Evolutionary conservation across 2,113 vertebrate species (phyloP).

Genomic region (Rynchops niger): DNA sequence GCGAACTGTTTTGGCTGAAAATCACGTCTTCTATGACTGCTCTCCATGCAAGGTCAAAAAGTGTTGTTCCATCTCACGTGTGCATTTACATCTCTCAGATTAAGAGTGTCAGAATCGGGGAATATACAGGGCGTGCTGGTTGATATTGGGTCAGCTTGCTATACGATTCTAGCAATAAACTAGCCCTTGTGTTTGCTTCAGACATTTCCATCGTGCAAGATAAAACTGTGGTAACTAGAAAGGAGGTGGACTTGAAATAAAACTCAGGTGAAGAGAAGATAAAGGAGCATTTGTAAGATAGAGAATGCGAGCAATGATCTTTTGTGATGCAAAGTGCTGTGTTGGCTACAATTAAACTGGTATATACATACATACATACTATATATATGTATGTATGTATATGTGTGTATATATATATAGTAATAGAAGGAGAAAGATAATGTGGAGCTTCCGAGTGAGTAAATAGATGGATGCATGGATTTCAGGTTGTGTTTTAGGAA

Average conservation of each 20-base stretch:
- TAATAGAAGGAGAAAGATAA: neutral
- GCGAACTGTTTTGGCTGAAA: slow-evolving; percentile 6
- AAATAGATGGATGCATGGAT: neutral
- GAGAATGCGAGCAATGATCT: neutral
- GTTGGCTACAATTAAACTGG: neutral
- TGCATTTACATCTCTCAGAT: neutral
- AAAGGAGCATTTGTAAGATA: neutral
- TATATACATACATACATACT: neutral
- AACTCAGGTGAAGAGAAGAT: neutral
- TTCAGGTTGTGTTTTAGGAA: neutral
- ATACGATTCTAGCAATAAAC: neutral
- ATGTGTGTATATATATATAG: neutral
- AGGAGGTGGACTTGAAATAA: neutral
- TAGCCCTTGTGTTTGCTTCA: neutral
- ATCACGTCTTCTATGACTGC: neutral
- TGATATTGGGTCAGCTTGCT: neutral
- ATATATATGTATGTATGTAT: neutral
- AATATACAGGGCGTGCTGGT: neutral
- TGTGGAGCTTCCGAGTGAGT: neutral
- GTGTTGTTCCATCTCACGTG: neutral
- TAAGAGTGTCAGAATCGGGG: neutral
- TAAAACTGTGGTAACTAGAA: neutral
- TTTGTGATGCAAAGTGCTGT: neutral
- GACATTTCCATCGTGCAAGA: neutral
- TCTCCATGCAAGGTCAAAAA: neutral